These are phyloP conservation scores for Quadroppia sp. DNA, from an alignment of 2,888 invertebrate species.

Conservation along the genomic window DNA sequence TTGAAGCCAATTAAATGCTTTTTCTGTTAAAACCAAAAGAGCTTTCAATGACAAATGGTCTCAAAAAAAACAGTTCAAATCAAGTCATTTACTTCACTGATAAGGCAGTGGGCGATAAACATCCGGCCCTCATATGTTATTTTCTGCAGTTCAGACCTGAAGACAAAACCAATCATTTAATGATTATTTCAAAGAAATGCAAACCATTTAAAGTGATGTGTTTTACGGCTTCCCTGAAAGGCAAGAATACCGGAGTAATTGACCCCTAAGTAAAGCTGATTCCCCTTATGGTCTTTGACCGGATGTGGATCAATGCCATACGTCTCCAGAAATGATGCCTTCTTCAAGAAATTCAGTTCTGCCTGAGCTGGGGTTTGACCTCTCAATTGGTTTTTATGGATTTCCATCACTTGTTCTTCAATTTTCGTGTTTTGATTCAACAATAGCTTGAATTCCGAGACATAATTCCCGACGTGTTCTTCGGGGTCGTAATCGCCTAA, in stretches of 20 bases:
- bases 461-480: slow-evolving; percentile 81
- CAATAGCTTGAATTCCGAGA: slow-evolving; percentile 82
- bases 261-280: slow-evolving; percentile 86
- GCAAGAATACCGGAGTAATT: slow-evolving; percentile 92
- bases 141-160: slow-evolving; percentile 63
- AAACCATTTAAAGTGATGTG: slow-evolving; percentile 90
- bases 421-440: slow-evolving; percentile 85
- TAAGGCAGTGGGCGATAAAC: slow-evolving; percentile 90
- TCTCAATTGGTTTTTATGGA: slow-evolving; percentile 80
- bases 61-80: no score
- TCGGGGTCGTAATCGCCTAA: slow-evolving; percentile 88
- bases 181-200: slow-evolving; percentile 3
- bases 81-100: slow-evolving; percentile 70
- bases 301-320: slow-evolving; percentile 98
- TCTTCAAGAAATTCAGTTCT: slow-evolving; percentile 82
- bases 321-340: slow-evolving; percentile 85
- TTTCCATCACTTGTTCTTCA: slow-evolving; percentile 87
- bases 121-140: slow-evolving; percentile 96
- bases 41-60: no score
- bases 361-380: slow-evolving; percentile 81
- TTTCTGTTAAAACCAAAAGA: slow-evolving; percentile 48
- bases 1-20: slow-evolving; percentile 79
- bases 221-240: slow-evolving; percentile 86
- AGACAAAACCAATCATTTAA: slow-evolving; percentile 30
- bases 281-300: slow-evolving; percentile 92